Evolutionary conservation across 2,113 vertebrate genomes (phyloP).

Genomic region (Irena cyanogastra): DNA sequence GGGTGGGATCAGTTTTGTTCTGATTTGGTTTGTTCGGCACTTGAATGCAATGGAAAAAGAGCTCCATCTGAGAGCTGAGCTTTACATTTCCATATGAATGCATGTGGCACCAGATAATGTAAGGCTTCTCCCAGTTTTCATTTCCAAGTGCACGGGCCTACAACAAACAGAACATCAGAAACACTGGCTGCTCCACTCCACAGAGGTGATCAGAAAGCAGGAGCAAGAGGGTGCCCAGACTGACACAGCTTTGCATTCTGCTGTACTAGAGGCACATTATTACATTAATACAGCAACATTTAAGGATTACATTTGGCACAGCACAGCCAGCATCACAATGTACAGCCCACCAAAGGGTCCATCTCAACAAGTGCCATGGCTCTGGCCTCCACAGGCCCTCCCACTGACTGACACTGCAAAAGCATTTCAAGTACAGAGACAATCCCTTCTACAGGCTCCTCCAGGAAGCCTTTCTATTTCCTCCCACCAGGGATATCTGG

Average conservation of each 20-base stretch:
- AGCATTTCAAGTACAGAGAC: background rate
- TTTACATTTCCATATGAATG: background rate
- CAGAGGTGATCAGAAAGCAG: background rate
- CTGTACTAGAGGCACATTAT: too few species aligned
- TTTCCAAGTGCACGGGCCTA: background rate
- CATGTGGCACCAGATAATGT: background rate
- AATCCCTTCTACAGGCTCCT: background rate
- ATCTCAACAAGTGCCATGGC: rapidly evolving
- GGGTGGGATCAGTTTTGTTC: background rate
- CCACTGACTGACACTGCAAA: background rate
- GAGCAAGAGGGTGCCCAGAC: background rate
- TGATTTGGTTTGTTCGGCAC: background rate
- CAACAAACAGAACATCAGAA: background rate
- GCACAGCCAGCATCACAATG: rapidly evolving
- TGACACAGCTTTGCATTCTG: background rate
- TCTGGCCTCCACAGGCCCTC: background rate
- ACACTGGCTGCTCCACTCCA: background rate
- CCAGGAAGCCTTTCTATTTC: background rate
- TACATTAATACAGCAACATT: background rate
- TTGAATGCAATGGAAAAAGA: background rate
- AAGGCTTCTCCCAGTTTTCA: background rate
- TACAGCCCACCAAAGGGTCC: background rate
- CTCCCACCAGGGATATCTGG: background rate
- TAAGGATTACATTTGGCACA: background rate
- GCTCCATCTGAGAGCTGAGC: background rate